phyloP scores from a whole-genome alignment of 2,113 vertebrate genomes.

The Psammodynastes pulverulentus region DNA sequence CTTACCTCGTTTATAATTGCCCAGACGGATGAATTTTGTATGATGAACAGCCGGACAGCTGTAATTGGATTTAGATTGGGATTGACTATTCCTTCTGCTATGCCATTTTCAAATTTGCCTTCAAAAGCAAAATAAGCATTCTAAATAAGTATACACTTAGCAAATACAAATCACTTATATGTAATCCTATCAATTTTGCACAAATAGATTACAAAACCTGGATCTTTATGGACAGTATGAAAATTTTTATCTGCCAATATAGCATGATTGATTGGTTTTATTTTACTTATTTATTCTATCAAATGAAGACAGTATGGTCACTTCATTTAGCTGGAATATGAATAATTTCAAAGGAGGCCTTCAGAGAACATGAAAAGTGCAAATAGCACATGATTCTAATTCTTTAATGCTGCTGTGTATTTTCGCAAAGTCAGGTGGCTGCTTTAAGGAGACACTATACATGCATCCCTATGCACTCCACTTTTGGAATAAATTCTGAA shows the following conservation, averaged over 20 bases:
- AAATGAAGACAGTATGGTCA: background rate
- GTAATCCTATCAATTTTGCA: background rate
- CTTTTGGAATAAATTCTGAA: background rate
- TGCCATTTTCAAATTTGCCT: conserved; percentile 92
- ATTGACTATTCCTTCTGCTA: conserved; percentile 88
- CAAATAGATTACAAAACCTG: background rate
- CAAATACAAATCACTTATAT: background rate
- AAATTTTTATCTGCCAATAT: conserved; percentile 13
- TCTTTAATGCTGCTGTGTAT: background rate
- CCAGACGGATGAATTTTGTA: conserved; percentile 94
- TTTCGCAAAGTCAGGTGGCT: background rate
- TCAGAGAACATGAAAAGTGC: background rate
- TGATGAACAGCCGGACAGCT: conserved; percentile 86
- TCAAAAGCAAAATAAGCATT: conserved; percentile 35
- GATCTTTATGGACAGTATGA: background rate
- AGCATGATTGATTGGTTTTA: background rate
- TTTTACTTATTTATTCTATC: background rate
- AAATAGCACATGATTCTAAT: background rate
- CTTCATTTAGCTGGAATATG: background rate
- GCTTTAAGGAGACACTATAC: background rate
- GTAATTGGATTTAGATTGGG: conserved; percentile 84
- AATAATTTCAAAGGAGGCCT: background rate
- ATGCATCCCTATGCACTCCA: background rate
- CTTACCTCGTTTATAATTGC: conserved; percentile 95
- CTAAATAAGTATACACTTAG: conserved; percentile 8